Conservation (phyloP, 2,797 vertebrate species). For the Pogonophryne albipinna region DNA sequence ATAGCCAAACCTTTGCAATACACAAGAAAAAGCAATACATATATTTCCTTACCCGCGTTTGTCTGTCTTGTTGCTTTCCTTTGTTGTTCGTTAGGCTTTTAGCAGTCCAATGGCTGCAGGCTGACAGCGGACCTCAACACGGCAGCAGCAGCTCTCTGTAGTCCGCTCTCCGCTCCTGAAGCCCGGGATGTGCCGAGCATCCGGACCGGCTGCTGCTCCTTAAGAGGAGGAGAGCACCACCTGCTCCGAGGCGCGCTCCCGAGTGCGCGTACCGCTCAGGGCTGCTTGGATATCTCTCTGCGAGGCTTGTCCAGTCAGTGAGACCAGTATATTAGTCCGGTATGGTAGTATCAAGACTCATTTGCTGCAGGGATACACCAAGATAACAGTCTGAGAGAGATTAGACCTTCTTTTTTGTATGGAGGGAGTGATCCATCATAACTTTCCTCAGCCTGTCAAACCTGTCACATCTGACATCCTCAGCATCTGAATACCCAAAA, state of each 20-base stretch:
- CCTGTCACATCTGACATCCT: neutral
- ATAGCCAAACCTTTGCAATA: neutral
- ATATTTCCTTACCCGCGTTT: conserved; percentile 57
- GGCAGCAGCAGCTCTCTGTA: conserved; percentile 34
- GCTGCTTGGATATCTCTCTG: neutral
- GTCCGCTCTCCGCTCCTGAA: conserved; percentile 44
- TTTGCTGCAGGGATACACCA: neutral
- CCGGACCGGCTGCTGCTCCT: conserved; percentile 63
- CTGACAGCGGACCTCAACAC: conserved; percentile 30
- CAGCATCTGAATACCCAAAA: neutral
- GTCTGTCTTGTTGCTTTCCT: conserved; percentile 30
- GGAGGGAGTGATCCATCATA: neutral
- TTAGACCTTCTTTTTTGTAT: too few relatives aligned
- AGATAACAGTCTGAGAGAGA: neutral
- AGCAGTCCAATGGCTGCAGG: conserved; percentile 51
- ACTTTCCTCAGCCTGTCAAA: neutral
- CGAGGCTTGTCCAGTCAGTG: conserved; percentile 34
- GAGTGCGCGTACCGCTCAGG: conserved; percentile 65
- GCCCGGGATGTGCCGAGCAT: conserved; percentile 61
- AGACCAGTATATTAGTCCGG: neutral
- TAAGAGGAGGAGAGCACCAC: conserved; percentile 58
- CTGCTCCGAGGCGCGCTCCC: conserved; percentile 69
- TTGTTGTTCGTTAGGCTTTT: conserved; percentile 23
- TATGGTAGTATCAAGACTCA: neutral
- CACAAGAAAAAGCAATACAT: neutral